A percentile compares a stretch with the other conserved stretches of the same genome.
Conservation (phyloP, 2,888 invertebrate species). For the Horisme vitalbata region DNA sequence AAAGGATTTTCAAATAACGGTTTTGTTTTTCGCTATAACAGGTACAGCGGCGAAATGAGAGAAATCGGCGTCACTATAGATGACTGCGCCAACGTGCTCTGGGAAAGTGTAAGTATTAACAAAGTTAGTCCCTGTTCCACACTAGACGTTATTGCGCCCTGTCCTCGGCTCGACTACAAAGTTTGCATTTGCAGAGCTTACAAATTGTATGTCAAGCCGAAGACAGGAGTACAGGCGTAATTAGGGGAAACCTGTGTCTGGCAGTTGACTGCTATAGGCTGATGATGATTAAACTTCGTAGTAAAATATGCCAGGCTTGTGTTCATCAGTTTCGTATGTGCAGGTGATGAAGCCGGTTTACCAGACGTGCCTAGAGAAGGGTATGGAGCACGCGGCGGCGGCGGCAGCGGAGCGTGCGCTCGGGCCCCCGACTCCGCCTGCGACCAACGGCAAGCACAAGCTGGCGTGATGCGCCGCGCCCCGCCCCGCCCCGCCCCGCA, state of each 20-base stretch:
- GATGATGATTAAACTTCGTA: too few species aligned
- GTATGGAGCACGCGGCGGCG: slow-evolving; percentile 91
- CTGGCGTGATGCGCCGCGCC: slow-evolving; percentile 81
- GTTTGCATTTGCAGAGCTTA: too few species aligned
- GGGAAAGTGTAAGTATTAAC: slow-evolving; percentile 93
- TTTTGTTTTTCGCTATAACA: slow-evolving; percentile 52
- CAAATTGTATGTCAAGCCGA: too few species aligned
- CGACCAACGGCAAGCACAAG: slow-evolving; percentile 82
- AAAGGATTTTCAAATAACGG: not conserved
- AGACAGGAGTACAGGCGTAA: too few species aligned
- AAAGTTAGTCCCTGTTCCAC: too few species aligned
- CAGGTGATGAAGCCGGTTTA: slow-evolving; percentile 93
- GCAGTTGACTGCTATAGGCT: too few species aligned
- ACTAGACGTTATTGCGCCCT: too few species aligned
- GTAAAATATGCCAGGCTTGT: too few species aligned
- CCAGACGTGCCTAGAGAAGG: slow-evolving; percentile 90
- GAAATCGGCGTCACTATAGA: slow-evolving; percentile 95
- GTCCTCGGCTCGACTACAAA: too few species aligned
- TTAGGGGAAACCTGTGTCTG: too few species aligned
- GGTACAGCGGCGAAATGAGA: slow-evolving; percentile 96
- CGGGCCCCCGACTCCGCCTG: slow-evolving; percentile 49
- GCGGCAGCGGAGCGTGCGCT: slow-evolving; percentile 88
- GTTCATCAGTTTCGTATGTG: too few species aligned
- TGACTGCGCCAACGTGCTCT: slow-evolving; percentile 91
- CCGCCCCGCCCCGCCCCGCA: too few species aligned